phyloP scores from a whole-genome alignment of 2,888 invertebrate species.

The Pristionchus fissidentatus region DNA sequence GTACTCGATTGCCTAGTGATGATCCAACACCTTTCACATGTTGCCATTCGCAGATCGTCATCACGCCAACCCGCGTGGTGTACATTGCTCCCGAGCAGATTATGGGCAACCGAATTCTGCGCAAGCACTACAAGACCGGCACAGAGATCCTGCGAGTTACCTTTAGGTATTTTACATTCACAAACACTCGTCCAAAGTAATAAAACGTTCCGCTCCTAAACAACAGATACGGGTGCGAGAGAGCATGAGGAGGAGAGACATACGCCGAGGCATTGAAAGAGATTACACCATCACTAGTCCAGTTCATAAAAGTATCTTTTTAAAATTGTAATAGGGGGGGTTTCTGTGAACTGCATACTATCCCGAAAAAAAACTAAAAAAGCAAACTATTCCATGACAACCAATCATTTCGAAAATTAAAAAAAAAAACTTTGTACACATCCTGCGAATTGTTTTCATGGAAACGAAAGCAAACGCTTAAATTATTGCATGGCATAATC shows the following conservation, averaged over 20 bases:
- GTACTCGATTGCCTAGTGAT: neutral
- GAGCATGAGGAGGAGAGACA: neutral
- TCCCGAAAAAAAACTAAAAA: neutral
- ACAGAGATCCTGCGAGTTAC: constrained; percentile 56
- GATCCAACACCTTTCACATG: neutral
- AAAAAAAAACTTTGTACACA: too few species aligned
- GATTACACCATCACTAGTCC: neutral
- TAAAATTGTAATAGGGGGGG: too few species aligned
- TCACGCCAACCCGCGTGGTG: constrained; percentile 73
- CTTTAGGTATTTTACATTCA: too few species aligned
- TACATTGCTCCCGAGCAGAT: constrained; percentile 73
- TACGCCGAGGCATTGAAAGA: too few species aligned
- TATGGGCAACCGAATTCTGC: constrained; percentile 74
- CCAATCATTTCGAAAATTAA: too few species aligned
- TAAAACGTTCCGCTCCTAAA: too few species aligned
- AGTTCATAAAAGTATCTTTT: too few species aligned
- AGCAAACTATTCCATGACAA: too few species aligned
- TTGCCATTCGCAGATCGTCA: constrained; percentile 50
- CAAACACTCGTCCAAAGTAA: too few species aligned
- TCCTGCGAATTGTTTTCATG: too few species aligned
- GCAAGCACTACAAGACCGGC: constrained; percentile 64
- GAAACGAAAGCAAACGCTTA: too few species aligned
- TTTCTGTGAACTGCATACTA: neutral
- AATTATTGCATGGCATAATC: too few species aligned
- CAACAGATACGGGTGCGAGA: neutral